Base-by-base conservation (phyloP, 2,797 vertebrate genomes). In the Liparis tanakae region DNA sequence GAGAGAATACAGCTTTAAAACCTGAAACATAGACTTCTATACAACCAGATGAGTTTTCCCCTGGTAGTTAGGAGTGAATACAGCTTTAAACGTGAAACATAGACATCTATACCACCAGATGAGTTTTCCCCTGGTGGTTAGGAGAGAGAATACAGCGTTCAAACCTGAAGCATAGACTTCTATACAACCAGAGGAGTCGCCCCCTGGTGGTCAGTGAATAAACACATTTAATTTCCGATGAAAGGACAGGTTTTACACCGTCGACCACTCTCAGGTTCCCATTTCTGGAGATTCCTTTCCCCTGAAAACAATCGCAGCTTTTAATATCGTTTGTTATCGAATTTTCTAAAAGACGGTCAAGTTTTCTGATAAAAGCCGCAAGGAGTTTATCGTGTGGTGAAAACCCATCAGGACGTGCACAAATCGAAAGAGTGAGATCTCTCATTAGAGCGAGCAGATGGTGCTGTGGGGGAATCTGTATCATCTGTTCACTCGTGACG, bases 381-480 rank as follows among this genome's bases (percentile, higher is more conserved):
- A 20, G 6, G 13, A 53, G 37, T 53, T 20, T 6, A 70, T 59
- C 41, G 33, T 10, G 0, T 41, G 9, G 22, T 43, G 34, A 8
- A 44, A 55, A 50, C n/a, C 8, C 8, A 46, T 54, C 39, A 20
- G 55, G 18, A 56, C 22, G 25, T 50, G 30, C 43, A 41, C 46
- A 56, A 41, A 55, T 74, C 54, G 15, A 70, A 56, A 41, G n/a
- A 53, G 25, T 44, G 72, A 78, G 70, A 50, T 61, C 68, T 74
- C 36, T 67, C 78, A 83, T 83, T 79, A 88, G 72, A 70, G 54
- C 54, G 67, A 87, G 64, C 81, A 85, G 83, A 83, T 87, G 82
- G 80, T 68, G 76, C 55, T 56, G 41, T 15, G 67, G 63, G 33
- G 33, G 62, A 74, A 66, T 66, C 39, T 34, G 43, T 44, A 13